Base-by-base conservation (phyloP, 2,888 invertebrate species). In the Toxonevra muliebris region DNA sequence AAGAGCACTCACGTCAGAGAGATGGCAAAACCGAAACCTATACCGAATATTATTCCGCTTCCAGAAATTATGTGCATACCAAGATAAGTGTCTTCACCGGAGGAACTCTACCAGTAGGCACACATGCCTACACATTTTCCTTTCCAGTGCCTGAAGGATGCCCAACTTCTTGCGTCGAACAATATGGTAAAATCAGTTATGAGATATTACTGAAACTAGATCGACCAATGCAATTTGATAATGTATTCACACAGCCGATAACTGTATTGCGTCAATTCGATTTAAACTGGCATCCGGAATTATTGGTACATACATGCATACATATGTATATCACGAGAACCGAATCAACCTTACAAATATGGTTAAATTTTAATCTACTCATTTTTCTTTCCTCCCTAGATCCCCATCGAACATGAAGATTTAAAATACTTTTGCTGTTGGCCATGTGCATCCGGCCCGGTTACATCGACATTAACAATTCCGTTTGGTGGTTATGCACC, bases 231-330 rank as follows among this genome's bases (percentile, higher is more conserved):
- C 92, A 91, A 75, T 91, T 91, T 82, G 77, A 82, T 48, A 81
- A 79, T 66, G 71, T 72, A 1, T 81, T 76, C 43, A 76, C 74
- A 17, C 76, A 76, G 50, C 76, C 79, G 0, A 91, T 95, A 76
- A 93, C 92, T 20, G 90, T 96, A 12, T 87, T 93, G 60, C 90
- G 91, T 71, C 89, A 90, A 7, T 86, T 93, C 74, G 93, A 95
- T 84, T 87, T 96, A 68, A 95, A 95, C 85, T 86, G 88, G 74
- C 89, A 90, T 80, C 87, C 89, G 7, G 87, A 88, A 68, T 89
- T 90, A 68, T 87, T 87, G 85, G 92, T 92, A 86, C 82, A 83
- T 80, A 87, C 91, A 1, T n/a, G n/a, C n/a, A n/a, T n/a, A n/a
- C n/a, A n/a, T n/a, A n/a, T n/a, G n/a, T n/a, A n/a, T n/a, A n/a